Conservation (phyloP, 2,888 invertebrate species). For the Zootermopsis nevadensis region DNA sequence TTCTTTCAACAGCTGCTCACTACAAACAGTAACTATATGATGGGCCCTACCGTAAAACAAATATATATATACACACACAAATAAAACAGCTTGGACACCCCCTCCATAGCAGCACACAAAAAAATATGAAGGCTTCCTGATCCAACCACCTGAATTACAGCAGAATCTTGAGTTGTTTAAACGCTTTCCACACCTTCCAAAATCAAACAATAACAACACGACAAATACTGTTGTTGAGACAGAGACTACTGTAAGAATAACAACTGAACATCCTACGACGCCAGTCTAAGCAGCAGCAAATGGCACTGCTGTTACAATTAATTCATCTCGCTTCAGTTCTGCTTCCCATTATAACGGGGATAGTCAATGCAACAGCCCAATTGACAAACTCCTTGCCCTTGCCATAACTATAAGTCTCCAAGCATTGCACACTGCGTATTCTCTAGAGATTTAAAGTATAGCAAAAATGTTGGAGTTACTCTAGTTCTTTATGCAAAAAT, state of each 20-base stretch:
- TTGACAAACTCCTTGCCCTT: conserved; percentile 3
- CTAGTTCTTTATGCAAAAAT: conserved; percentile 18
- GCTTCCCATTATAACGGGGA: not conserved
- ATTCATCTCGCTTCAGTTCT: not conserved
- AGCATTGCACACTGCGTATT: conserved; percentile 33
- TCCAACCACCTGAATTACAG: not conserved
- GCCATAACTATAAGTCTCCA: conserved; percentile 31
- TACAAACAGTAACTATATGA: not conserved
- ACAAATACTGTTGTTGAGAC: not conserved
- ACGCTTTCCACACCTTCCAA: not conserved
- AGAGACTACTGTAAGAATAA: not conserved
- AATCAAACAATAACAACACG: conserved; percentile 1
- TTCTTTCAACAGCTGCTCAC: not conserved
- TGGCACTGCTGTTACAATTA: not conserved
- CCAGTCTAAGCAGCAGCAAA: not conserved
- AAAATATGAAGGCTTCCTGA: not conserved
- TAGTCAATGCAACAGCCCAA: conserved; percentile 1
- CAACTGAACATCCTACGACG: not conserved
- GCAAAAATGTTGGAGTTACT: conserved; percentile 22
- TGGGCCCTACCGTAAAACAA: not conserved
- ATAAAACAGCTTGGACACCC: not conserved
- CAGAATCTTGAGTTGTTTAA: not conserved
- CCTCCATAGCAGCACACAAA: not conserved
- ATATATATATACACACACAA: not conserved
- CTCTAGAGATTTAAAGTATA: conserved; percentile 1